These are phyloP conservation scores for Elephantulus edwardii DNA, from an alignment of 2,113 vertebrate genomes.

Conservation along the genomic window DNA sequence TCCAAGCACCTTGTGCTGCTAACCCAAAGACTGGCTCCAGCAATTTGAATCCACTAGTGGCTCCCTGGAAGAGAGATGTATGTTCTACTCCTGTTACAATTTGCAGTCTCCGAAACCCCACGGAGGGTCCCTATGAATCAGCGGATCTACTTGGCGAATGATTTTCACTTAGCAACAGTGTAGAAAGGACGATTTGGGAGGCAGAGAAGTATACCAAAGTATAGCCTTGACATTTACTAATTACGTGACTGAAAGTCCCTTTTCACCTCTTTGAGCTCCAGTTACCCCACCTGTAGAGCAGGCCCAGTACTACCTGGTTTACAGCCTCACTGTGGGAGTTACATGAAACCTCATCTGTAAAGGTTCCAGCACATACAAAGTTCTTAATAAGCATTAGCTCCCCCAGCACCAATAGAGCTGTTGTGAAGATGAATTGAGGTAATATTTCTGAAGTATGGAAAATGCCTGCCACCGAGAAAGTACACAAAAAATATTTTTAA, in stretches of 20 bases:
- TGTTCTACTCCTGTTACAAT: too few relatives aligned
- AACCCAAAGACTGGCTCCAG: too few relatives aligned
- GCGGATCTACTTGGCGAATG: background rate
- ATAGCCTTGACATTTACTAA: background rate
- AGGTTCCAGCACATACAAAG: background rate
- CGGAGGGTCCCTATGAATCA: too few relatives aligned
- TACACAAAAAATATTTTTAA: background rate
- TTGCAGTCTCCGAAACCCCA: too few relatives aligned
- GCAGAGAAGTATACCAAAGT: background rate
- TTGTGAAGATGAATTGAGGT: background rate
- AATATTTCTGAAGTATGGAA: conserved; percentile 9
- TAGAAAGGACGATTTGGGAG: background rate
- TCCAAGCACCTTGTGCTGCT: too few relatives aligned
- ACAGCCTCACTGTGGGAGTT: background rate
- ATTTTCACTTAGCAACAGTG: background rate
- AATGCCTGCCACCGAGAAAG: background rate
- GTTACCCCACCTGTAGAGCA: background rate
- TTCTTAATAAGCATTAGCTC: background rate
- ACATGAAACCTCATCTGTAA: background rate
- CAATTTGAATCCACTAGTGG: too few relatives aligned
- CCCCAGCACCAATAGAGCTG: background rate
- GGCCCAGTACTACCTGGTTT: background rate
- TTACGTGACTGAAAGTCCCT: background rate
- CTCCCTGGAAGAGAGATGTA: too few relatives aligned
- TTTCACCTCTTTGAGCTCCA: background rate